phyloP scores from a whole-genome alignment of 2,113 vertebrate genomes.

The Menura novaehollandiae region DNA sequence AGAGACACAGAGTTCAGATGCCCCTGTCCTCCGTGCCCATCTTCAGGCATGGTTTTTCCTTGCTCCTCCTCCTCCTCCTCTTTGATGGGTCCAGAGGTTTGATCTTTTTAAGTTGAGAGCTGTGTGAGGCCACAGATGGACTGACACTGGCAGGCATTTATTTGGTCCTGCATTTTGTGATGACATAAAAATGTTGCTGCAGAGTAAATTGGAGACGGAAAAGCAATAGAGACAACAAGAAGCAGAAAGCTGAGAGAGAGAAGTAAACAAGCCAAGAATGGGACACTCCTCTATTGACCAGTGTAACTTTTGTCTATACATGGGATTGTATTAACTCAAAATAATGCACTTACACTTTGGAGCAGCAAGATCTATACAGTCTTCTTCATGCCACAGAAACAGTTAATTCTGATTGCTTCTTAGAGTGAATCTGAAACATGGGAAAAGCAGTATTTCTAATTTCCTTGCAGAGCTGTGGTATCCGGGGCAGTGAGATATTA shows the following conservation, averaged over 20 bases:
- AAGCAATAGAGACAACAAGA: background rate
- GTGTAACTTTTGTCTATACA: fast-evolving
- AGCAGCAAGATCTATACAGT: background rate
- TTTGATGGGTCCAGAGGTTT: background rate
- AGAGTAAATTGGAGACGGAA: background rate
- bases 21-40: background rate
- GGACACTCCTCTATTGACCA: background rate
- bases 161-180: background rate
- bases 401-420: background rate
- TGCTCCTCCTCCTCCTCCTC: background rate
- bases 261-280: background rate
- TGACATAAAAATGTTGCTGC: background rate
- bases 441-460: background rate
- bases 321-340: background rate
- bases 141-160: background rate
- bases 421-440: background rate
- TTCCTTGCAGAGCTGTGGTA: background rate
- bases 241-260: background rate
- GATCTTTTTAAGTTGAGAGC: background rate
- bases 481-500: background rate
- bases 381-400: background rate
- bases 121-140: background rate
- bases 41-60: background rate
- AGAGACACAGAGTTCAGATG: background rate
- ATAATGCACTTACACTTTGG: background rate